phyloP scores from a whole-genome alignment of 1,140 invertebrate species.

The Orius insidiosus region DNA sequence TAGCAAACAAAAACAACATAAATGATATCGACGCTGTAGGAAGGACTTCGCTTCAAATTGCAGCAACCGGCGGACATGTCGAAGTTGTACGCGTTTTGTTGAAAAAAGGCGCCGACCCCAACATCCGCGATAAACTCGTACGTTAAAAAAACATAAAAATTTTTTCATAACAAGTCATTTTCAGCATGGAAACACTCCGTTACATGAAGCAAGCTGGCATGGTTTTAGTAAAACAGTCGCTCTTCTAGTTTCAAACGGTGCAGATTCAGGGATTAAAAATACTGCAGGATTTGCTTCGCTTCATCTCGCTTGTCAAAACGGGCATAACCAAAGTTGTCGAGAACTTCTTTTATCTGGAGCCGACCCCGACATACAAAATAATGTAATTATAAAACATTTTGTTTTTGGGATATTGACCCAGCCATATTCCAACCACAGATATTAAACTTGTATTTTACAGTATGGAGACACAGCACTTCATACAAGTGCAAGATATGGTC shows the following conservation, averaged over 20 bases:
- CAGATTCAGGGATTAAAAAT: conserved; percentile 59
- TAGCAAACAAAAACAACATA: conserved; percentile 27
- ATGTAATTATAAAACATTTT: conserved; percentile 35
- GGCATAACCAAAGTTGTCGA: conserved; percentile 86
- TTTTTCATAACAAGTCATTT: conserved; percentile 19
- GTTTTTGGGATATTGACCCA: no score
- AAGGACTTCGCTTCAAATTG: conserved; percentile 57
- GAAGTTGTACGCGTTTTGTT: conserved; percentile 54
- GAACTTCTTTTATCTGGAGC: conserved; percentile 74
- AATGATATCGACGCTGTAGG: conserved; percentile 33
- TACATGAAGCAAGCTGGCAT: conserved; percentile 89
- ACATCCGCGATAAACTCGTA: conserved; percentile 56
- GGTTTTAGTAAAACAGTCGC: conserved; percentile 76
- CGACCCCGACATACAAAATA: conserved; percentile 77
- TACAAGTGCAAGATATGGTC: conserved; percentile 79
- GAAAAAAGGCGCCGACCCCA: conserved; percentile 47
- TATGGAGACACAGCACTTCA: conserved; percentile 93
- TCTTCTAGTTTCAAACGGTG: conserved; percentile 47
- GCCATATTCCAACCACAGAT: no score
- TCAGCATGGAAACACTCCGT: conserved; percentile 80
- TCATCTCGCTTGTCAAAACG: conserved; percentile 87
- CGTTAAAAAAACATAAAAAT: conserved; percentile 23
- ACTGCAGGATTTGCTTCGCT: conserved; percentile 80
- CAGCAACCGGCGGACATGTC: conserved; percentile 65
- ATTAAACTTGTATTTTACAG: conserved; percentile 31